Conservation (phyloP, 92 coral and sea anemone genomes). For the Porites cylindrica region DNA sequence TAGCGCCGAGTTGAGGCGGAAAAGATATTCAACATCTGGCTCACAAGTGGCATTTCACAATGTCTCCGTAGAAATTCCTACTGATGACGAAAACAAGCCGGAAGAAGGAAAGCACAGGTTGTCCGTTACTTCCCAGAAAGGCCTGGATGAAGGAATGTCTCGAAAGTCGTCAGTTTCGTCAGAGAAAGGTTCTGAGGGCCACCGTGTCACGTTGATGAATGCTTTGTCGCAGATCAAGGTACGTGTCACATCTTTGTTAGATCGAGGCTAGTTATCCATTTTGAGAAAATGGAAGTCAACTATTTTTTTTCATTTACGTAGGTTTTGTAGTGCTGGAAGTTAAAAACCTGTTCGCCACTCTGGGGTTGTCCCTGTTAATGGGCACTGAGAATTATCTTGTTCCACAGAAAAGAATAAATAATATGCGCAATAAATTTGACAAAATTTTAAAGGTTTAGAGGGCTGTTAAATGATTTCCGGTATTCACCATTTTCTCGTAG, state of each 20-base stretch:
- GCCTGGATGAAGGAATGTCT: neutral
- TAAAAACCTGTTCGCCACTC: no score
- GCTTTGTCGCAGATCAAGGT: conserved; percentile 92
- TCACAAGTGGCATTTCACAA: conserved; percentile 58
- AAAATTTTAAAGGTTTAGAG: no score
- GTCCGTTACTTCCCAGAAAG: conserved; percentile 20
- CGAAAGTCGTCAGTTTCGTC: conserved; percentile 39
- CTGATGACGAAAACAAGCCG: conserved; percentile 17
- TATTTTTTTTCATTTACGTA: no score
- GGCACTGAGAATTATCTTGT: no score
- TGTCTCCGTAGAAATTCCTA: conserved; percentile 60
- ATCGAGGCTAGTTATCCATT: neutral
- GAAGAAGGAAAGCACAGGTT: conserved; percentile 18
- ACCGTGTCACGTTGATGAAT: conserved; percentile 76
- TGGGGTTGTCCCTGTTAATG: no score
- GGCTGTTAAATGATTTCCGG: no score
- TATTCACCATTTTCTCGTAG: no score
- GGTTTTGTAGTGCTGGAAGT: no score
- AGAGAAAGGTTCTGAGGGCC: conserved; percentile 46
- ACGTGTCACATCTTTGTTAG: neutral
- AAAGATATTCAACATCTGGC: conserved; percentile 60
- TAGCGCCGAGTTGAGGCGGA: conserved; percentile 66
- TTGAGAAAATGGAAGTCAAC: no score
- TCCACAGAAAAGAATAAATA: no score
- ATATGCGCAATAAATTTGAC: no score